Evolutionary conservation across 2,888 invertebrate genomes (phyloP).

Genomic region (Meiosimyza platycephala): DNA sequence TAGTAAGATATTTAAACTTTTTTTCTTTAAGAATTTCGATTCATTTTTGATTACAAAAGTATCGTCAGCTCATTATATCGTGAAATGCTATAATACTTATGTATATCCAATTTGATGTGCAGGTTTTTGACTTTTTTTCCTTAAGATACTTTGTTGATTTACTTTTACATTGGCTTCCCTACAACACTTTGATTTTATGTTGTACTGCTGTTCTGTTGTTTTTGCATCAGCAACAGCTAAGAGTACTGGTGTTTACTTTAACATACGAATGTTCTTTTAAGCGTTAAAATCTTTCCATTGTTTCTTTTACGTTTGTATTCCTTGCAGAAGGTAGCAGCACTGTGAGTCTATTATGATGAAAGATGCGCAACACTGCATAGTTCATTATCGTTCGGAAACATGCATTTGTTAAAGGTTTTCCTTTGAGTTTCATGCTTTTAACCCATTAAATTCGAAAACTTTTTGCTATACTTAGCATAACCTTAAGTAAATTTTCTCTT

Average conservation of each 20-base stretch:
- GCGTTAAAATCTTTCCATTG: constrained; percentile 31
- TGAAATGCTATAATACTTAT: too few relatives aligned
- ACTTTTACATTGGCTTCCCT: neutral
- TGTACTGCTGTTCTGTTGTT: constrained; percentile 21
- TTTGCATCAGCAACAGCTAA: constrained; percentile 15
- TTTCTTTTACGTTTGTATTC: constrained; percentile 23
- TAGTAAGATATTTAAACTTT: too few relatives aligned
- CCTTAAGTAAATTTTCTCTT: constrained; percentile 18
- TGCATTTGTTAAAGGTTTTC: constrained; percentile 1
- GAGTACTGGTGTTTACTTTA: constrained; percentile 14
- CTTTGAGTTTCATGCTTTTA: neutral
- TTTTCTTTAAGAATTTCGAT: too few relatives aligned
- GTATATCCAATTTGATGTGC: too few relatives aligned
- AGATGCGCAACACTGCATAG: neutral
- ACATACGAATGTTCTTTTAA: constrained; percentile 33
- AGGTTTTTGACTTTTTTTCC: too few relatives aligned
- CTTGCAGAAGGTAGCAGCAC: constrained; percentile 1
- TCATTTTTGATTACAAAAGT: too few relatives aligned
- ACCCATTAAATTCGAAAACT: neutral
- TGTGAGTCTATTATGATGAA: neutral
- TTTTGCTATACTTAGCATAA: constrained; percentile 3
- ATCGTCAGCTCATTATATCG: too few relatives aligned
- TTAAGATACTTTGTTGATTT: too few relatives aligned
- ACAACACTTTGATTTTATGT: constrained; percentile 22
- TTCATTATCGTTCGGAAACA: constrained; percentile 31